These are phyloP conservation scores for Leptoteleia sp. DNA, from an alignment of 1,140 invertebrate genomes.

Conservation along the genomic window DNA sequence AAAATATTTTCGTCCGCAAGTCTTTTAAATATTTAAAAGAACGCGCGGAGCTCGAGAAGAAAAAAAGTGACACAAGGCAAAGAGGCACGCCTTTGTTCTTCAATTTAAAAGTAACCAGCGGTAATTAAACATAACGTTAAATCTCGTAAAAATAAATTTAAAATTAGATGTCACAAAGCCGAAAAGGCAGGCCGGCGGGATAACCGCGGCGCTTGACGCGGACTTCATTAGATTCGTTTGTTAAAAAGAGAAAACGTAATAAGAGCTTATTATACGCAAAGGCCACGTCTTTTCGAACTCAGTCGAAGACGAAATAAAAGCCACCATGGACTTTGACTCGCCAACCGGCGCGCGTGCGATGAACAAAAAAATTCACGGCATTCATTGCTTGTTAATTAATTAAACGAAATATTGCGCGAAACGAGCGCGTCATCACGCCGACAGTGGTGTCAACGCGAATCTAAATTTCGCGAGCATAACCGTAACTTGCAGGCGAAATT, in stretches of 20 bases:
- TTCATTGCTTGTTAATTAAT: constrained; percentile 39
- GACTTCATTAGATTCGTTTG: constrained; percentile 30
- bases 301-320: constrained; percentile 21
- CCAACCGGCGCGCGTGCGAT: too few species aligned
- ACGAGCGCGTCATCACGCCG: constrained; percentile 11
- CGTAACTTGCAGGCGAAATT: too few species aligned
- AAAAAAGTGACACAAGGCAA: constrained; percentile 1
- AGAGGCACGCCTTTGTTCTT: constrained; percentile 24
- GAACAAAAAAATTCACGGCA: not conserved
- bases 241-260: constrained; percentile 30
- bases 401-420: constrained; percentile 19
- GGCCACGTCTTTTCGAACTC: constrained; percentile 2
- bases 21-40: not conserved
- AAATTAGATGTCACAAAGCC: constrained; percentile 42
- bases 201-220: constrained; percentile 28
- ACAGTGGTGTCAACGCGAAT: constrained; percentile 2
- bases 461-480: too few species aligned
- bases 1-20: not conserved
- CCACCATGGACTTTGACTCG: not conserved
- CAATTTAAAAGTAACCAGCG: constrained; percentile 36
- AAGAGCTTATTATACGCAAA: constrained; percentile 30
- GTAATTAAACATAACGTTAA: constrained; percentile 48
- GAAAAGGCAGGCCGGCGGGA: constrained; percentile 11
- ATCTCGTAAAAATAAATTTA: constrained; percentile 47
- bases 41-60: too few species aligned